Evolutionary conservation across 2,113 vertebrate genomes (phyloP).

Genomic region (Rhinopomastus cyanomelas): DNA sequence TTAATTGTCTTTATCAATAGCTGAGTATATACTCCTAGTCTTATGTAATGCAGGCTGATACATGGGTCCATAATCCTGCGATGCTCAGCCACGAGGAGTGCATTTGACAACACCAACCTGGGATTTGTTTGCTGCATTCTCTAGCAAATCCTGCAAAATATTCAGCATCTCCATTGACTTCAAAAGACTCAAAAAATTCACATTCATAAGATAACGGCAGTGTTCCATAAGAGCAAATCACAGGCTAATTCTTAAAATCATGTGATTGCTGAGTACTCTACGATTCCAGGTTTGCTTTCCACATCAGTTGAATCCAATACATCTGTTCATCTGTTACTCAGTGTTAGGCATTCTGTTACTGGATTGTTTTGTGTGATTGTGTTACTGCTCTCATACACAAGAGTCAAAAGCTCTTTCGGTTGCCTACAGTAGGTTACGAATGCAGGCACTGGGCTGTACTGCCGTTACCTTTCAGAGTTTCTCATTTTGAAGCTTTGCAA

Average conservation of each 20-base stretch:
- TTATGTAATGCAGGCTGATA: fast-evolving
- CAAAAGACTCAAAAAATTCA: not conserved
- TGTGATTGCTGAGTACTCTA: not conserved
- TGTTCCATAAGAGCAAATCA: not conserved
- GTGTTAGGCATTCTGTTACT: not conserved
- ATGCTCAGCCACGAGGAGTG: not conserved
- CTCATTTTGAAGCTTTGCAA: constrained; percentile 44
- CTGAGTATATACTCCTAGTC: not conserved
- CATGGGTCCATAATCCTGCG: not conserved
- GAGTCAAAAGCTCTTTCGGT: not conserved
- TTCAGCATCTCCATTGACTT: not conserved
- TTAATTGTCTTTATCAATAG: not conserved
- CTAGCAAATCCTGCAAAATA: not conserved
- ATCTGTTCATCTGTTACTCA: not conserved
- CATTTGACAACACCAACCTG: not conserved
- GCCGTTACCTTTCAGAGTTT: not conserved
- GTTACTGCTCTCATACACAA: not conserved
- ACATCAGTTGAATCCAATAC: not conserved
- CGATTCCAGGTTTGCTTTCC: not conserved
- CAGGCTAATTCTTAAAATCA: not conserved
- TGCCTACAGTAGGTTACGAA: not conserved
- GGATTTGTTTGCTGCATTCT: not conserved
- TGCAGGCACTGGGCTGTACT: not conserved
- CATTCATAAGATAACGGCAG: not conserved
- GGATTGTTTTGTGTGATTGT: not conserved